These are phyloP conservation scores for Orientallactaga bullata DNA, from an alignment of 2,113 vertebrate genomes.

Conservation along the genomic window DNA sequence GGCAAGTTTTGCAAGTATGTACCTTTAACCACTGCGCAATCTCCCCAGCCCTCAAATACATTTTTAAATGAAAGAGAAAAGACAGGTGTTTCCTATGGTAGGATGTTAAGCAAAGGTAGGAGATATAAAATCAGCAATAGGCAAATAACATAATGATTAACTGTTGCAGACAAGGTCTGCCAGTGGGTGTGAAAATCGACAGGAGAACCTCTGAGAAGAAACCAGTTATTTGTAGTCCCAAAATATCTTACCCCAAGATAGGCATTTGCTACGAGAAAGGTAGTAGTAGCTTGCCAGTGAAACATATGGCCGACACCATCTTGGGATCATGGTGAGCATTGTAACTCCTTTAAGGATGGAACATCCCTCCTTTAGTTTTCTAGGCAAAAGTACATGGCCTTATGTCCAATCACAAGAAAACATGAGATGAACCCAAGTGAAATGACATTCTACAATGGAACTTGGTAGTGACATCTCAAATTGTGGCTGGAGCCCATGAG, in stretches of 20 bases:
- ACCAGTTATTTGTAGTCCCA: neutral
- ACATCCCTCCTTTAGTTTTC: neutral
- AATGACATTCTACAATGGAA: neutral
- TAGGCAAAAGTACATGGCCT: neutral
- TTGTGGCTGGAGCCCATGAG: neutral
- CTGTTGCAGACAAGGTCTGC: neutral
- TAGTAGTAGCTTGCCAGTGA: neutral
- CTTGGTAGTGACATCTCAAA: neutral
- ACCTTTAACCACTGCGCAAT: too few species aligned
- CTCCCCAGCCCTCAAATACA: too few species aligned
- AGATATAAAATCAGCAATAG: neutral
- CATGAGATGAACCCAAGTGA: neutral
- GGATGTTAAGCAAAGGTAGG: neutral
- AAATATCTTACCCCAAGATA: neutral
- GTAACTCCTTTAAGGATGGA: rapidly evolving
- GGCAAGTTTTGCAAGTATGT: too few species aligned
- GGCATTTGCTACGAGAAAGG: neutral
- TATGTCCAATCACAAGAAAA: neutral
- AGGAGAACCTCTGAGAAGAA: neutral
- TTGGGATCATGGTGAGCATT: neutral
- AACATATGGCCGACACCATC: neutral
- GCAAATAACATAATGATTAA: neutral
- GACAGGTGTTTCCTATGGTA: neutral
- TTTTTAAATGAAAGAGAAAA: neutral
- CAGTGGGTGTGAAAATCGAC: neutral